Conservation (phyloP, 1,140 invertebrate genomes). For the Zaprionus vittiger region DNA sequence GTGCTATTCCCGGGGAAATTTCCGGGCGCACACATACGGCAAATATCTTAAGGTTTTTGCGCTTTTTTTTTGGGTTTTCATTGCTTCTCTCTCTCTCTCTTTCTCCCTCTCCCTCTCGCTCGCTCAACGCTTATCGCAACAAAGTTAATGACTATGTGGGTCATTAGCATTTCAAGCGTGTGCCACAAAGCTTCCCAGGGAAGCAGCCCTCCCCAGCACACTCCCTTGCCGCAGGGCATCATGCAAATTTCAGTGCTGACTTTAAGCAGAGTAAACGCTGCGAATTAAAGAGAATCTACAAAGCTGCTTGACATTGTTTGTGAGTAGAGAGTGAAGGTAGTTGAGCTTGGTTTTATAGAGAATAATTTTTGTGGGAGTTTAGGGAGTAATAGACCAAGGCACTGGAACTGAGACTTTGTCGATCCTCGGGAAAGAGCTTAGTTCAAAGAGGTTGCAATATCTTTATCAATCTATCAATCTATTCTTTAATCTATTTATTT, state of each 20-base stretch:
- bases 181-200: conserved; percentile 17
- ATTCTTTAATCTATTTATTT: too few relatives aligned
- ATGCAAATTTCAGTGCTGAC: background rate
- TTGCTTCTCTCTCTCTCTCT: background rate
- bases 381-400: too few relatives aligned
- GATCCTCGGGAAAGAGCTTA: too few relatives aligned
- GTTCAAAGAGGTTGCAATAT: too few relatives aligned
- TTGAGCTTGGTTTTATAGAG: background rate
- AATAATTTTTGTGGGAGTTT: background rate
- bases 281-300: background rate
- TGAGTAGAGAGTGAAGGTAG: background rate
- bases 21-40: conserved; percentile 26
- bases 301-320: background rate
- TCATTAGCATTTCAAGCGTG: conserved; percentile 68
- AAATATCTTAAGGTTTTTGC: conserved; percentile 41
- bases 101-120: conserved; percentile 33
- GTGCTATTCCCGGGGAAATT: conserved; percentile 13
- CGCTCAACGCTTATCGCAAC: conserved; percentile 62
- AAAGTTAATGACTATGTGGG: conserved; percentile 76
- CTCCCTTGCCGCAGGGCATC: background rate
- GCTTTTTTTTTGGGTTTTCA: background rate
- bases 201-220: too few relatives aligned
- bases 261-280: background rate
- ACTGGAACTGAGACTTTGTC: too few relatives aligned
- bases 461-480: too few relatives aligned